Evolutionary conservation across 2,797 vertebrate genomes (phyloP).

Genomic region (Hozukius guyotensis): DNA sequence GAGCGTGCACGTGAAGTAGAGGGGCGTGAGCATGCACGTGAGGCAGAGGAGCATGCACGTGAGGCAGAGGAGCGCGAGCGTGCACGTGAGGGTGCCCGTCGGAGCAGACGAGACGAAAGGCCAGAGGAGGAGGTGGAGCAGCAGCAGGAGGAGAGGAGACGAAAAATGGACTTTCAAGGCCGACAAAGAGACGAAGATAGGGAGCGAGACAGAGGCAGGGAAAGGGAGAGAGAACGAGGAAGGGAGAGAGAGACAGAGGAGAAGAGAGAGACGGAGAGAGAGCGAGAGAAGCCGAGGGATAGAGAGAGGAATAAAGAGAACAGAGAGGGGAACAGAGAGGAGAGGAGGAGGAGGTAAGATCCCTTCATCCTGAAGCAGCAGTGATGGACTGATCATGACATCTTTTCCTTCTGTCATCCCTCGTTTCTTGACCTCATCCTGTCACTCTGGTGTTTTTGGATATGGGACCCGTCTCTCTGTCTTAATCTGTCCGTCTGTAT

Average conservation of each 20-base stretch:
- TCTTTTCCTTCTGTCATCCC: constrained; percentile 17
- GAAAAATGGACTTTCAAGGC: constrained; percentile 36
- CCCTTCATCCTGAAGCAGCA: not conserved
- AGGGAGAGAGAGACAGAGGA: constrained; percentile 51
- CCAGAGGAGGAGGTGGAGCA: constrained; percentile 6
- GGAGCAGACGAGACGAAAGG: constrained; percentile 31
- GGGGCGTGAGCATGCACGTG: not conserved
- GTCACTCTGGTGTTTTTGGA: constrained; percentile 8
- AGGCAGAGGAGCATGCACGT: not conserved
- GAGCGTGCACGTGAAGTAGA: not conserved
- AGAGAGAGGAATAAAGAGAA: constrained; percentile 72
- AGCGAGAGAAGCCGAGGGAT: constrained; percentile 48
- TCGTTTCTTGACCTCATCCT: constrained; percentile 1
- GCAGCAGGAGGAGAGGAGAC: constrained; percentile 33
- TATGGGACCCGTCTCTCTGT: not conserved
- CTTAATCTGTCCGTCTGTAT: constrained; percentile 9
- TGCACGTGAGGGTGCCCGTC: constrained; percentile 10
- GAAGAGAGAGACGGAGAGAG: constrained; percentile 72
- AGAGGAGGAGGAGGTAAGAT: constrained; percentile 61
- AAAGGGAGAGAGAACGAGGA: constrained; percentile 20
- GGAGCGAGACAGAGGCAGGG: constrained; percentile 15
- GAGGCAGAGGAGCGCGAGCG: constrained; percentile 4
- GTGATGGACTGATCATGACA: constrained; percentile 48
- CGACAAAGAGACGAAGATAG: constrained; percentile 39
- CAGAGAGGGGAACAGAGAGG: constrained; percentile 68